Evolutionary conservation across 2,113 vertebrate species (phyloP).

Genomic region (Charadrius vociferus): DNA sequence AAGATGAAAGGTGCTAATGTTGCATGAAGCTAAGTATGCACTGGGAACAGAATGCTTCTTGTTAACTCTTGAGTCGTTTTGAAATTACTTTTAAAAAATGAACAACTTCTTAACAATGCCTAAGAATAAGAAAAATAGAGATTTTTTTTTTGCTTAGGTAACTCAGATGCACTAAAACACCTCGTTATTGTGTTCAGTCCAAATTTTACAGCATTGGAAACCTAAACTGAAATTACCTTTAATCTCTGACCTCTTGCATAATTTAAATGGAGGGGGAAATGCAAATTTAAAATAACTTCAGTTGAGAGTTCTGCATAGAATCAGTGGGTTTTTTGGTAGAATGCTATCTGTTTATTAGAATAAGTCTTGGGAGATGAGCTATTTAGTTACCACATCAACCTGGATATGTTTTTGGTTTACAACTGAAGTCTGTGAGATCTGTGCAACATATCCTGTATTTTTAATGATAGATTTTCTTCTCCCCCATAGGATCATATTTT

Average conservation of each 20-base stretch:
- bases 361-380: neutral
- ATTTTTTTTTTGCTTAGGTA: neutral
- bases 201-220: neutral
- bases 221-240: neutral
- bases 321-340: neutral
- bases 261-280: conserved; percentile 1
- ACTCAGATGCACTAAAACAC: neutral
- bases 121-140: neutral
- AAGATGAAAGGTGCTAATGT: neutral
- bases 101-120: neutral
- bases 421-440: neutral
- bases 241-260: neutral
- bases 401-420: neutral
- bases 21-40: neutral
- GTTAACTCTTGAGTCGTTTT: neutral
- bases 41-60: neutral
- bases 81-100: neutral
- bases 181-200: neutral
- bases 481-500: neutral
- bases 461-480: neutral
- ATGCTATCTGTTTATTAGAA: neutral
- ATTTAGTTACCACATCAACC: neutral
- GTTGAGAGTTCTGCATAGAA: neutral
- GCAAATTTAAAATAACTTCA: neutral
- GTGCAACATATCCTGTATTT: neutral